A percentile compares a stretch with the other conserved stretches of the same genome.
Evolutionary conservation across 2,888 invertebrate species (phyloP).

Genomic region (Pandemis cinnamomeana): DNA sequence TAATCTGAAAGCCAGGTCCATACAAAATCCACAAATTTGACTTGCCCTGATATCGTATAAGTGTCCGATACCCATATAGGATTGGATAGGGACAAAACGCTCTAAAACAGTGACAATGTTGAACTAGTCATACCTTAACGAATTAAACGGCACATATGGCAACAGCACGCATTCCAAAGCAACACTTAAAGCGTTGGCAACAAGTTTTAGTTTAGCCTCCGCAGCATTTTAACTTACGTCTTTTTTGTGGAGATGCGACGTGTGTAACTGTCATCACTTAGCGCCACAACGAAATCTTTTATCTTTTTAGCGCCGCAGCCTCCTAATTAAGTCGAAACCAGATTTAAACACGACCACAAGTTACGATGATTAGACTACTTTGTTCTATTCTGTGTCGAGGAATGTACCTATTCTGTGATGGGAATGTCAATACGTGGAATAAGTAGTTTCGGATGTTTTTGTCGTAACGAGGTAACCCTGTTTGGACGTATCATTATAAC

Average conservation of each 20-base stretch:
- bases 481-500: neutral
- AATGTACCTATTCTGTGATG: neutral
- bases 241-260: neutral
- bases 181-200: neutral
- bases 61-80: too few species aligned
- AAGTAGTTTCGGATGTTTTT: neutral
- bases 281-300: slow-evolving; percentile 64
- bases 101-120: slow-evolving; percentile 7
- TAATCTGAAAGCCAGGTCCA: too few species aligned
- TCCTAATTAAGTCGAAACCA: slow-evolving; percentile 52
- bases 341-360: slow-evolving; percentile 34
- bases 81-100: neutral
- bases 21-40: too few species aligned
- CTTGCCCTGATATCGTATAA: too few species aligned
- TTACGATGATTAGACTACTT: slow-evolving; percentile 25
- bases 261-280: slow-evolving; percentile 64
- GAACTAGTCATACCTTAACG: neutral
- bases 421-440: slow-evolving; percentile 8
- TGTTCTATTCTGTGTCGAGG: slow-evolving; percentile 15
- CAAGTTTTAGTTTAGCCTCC: neutral
- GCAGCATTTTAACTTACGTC: neutral
- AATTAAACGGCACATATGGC: neutral
- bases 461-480: neutral
- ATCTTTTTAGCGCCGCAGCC: slow-evolving; percentile 66
- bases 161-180: neutral